Conservation (phyloP, 2,888 invertebrate species). For the Agriopis marginaria region DNA sequence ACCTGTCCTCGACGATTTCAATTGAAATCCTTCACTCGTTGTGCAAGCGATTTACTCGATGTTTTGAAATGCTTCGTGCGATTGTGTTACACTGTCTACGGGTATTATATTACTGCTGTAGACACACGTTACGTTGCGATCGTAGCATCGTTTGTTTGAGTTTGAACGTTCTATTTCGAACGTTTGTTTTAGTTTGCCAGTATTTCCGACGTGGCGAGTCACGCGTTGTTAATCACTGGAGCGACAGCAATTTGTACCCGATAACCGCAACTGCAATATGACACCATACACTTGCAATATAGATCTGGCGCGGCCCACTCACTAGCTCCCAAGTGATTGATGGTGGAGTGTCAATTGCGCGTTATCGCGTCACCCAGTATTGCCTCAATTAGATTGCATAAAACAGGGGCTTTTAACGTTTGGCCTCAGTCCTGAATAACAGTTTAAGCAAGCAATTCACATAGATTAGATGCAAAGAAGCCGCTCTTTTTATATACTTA, state of each 20-base stretch:
- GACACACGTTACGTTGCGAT: constrained; percentile 46
- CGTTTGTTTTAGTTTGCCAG: constrained; percentile 50
- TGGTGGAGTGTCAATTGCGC: constrained; percentile 74
- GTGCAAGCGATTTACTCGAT: constrained; percentile 56
- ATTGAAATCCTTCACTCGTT: constrained; percentile 53
- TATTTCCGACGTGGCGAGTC: constrained; percentile 51
- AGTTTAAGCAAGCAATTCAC: constrained; percentile 33
- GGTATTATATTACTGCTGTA: constrained; percentile 57
- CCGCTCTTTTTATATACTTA: constrained; percentile 37
- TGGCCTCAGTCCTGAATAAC: background rate
- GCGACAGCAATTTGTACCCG: constrained; percentile 78
- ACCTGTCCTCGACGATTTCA: constrained; percentile 55
- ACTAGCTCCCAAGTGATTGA: constrained; percentile 76
- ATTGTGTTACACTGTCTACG: constrained; percentile 54
- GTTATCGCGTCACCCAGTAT: constrained; percentile 71
- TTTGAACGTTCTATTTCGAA: constrained; percentile 53
- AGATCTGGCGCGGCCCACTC: constrained; percentile 68
- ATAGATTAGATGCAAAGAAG: constrained; percentile 35
- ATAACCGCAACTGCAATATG: constrained; percentile 80
- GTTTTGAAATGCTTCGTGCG: constrained; percentile 58
- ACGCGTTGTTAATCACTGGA: constrained; percentile 71
- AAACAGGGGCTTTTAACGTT: constrained; percentile 45
- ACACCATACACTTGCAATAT: constrained; percentile 54
- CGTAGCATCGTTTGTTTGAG: constrained; percentile 53
- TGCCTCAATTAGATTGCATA: constrained; percentile 62